Evolutionary conservation across 2,113 vertebrate genomes (phyloP), one percentile per base, ranked within the genome.

Genomic region (Perca flavescens): DNA sequence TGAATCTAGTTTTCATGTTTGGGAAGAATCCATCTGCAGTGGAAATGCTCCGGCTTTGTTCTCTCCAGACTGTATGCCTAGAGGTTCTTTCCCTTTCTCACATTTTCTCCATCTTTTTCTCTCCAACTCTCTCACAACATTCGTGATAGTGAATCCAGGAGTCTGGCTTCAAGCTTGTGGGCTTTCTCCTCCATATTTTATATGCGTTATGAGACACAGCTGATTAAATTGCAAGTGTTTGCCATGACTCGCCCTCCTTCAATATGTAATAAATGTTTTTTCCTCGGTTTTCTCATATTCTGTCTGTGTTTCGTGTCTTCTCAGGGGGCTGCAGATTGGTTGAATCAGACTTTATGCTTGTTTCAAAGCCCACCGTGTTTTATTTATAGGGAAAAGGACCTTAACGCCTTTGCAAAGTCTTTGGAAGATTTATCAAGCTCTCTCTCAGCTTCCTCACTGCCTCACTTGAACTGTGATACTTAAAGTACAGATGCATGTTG

Each of bases 171-270:
- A 64, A 79, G 77, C 79, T 86, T 83, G 88, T 85, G 80, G 80
- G 79, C 76, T 89, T 80, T 88, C 25, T 56, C 57, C 79, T 94
- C 75, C 85, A 80, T 91, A 90, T 93, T 93, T 92, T 61, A 86
- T 83, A 79, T 70, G 83, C 83, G 80, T 91, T 86, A 90, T 80
- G 74, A 91, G 86, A 83, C 76, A 64, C 69, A 19, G 80, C 84
- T 91, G 91, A 93, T 92, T 91, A 88, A 92, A 95, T 80, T 88
- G 82, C 80, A 69, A 88, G 82, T 90, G 82, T 86, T 70, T 11
- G 28, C 65, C 76, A 76, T 84, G 83, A 89, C 80, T 90, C 56
- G 62, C 83, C 71, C 85, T 84, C 60, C 80, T 89, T 89, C 87
- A 84, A 83, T 88, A 82, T 89, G 80, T 85, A 91, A 92, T 85